Base-by-base conservation (phyloP, 1,140 invertebrate genomes). In the Lepidurus apus region DNA sequence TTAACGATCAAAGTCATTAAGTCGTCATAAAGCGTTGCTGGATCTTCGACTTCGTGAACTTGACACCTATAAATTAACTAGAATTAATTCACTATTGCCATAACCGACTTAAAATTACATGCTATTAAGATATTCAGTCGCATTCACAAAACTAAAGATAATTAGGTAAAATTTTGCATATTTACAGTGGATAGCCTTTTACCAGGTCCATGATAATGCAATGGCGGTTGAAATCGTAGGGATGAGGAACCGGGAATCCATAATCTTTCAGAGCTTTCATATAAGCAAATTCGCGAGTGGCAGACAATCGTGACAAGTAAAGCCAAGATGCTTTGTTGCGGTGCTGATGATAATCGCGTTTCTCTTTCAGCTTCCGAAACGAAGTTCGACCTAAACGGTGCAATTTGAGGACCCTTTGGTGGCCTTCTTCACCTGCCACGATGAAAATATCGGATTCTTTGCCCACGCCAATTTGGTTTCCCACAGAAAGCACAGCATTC, bases 391-490 rank as follows among this genome's bases (percentile, higher is more conserved):
- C 97, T 43, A 99, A 86, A 83, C 96, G 91, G 85, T 99, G 97
- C 53, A 99, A 86, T 86, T 99, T 99, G 53, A 99, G 87, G 83
- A 92, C 97, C 8, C 94, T 85, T 79, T 86, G 85, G 80, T 86
- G 81, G 0, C 88, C 90, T 77, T 95, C 91, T 81, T 91, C 89
- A 87, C 95, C 89, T 43, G 91, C 91, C 17, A 97, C 94, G 74
- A 93, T 90, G 84, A 95, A 97, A 82, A 98, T 94, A 84, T 98
- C 96, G 77, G 93, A 98, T 86, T 99, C 97, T 87, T 99, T 99
- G 42, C 97, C 98, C 74, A 98, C 94, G 53, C 98, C 98, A 84
- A 99, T 99, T 87, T 99, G 97, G 86, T 96, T 98, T 10, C 98
- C 98, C 87, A 99, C 95, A 13, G 92, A 95, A 74, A 88, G 86